Percentiles rank a stretch among this genome's conserved stretches.
phyloP scores from a whole-genome alignment of 2,797 vertebrate genomes.

The Limnodromus scolopaceus region DNA sequence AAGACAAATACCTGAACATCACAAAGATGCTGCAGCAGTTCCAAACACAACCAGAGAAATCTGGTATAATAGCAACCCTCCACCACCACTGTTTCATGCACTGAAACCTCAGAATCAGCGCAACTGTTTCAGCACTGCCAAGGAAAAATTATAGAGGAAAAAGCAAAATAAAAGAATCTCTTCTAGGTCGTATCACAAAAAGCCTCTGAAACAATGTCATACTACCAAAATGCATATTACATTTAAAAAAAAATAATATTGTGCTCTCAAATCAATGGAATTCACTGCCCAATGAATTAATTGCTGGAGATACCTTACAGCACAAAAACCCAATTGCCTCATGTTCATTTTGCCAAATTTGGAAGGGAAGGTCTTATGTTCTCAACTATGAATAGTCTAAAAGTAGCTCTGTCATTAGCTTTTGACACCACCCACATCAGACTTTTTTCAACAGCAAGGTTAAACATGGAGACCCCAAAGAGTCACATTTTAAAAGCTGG shows the following conservation, averaged over 20 bases:
- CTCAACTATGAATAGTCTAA: neutral
- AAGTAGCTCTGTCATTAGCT: neutral
- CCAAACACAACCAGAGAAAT: neutral
- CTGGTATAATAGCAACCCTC: neutral
- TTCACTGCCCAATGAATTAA: neutral
- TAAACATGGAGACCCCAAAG: neutral
- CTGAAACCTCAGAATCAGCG: neutral
- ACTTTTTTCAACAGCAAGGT: neutral
- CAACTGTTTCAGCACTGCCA: neutral
- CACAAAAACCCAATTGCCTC: neutral
- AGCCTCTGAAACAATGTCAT: neutral
- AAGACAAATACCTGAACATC: neutral
- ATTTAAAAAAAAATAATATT: neutral
- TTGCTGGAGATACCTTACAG: neutral
- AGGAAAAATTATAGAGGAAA: neutral
- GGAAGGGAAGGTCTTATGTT: constrained; percentile 16
- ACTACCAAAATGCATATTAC: neutral
- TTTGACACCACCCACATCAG: neutral
- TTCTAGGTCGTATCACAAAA: neutral
- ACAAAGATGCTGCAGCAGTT: neutral
- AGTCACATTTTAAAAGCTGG: neutral
- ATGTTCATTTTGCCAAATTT: constrained; percentile 7
- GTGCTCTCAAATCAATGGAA: neutral
- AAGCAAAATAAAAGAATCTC: neutral
- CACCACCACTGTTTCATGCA: neutral